Conservation (phyloP, 2,888 invertebrate species). For the Diarsia rubi region DNA sequence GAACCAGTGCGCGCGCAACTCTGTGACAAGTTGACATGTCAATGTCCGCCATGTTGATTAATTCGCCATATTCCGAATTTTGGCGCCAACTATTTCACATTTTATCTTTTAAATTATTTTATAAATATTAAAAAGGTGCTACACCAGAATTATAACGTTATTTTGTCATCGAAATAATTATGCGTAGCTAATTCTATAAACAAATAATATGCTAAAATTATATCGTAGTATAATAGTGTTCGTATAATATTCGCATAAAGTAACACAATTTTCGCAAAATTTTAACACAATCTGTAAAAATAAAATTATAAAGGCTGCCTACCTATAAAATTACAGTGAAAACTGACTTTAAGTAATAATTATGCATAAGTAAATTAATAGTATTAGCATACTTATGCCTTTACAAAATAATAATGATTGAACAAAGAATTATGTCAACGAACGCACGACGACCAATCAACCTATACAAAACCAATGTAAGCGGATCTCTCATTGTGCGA, state of each 20-base stretch:
- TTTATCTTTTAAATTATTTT: constrained; percentile 31
- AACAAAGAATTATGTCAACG: constrained; percentile 32
- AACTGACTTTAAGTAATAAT: background rate
- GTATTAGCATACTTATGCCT: constrained; percentile 23
- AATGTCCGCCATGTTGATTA: constrained; percentile 72
- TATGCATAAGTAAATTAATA: constrained; percentile 33
- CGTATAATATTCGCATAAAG: constrained; percentile 53
- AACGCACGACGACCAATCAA: background rate
- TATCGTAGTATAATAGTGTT: constrained; percentile 19
- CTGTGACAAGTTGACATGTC: constrained; percentile 75
- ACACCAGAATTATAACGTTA: constrained; percentile 15
- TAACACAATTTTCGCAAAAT: constrained; percentile 28
- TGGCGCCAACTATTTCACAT: constrained; percentile 60
- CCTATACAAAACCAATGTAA: too few relatives aligned
- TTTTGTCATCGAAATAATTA: constrained; percentile 11
- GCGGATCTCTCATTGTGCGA: too few relatives aligned
- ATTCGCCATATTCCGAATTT: constrained; percentile 71
- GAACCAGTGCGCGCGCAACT: constrained; percentile 63
- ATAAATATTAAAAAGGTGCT: constrained; percentile 23
- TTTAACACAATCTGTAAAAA: constrained; percentile 28
- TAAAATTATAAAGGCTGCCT: constrained; percentile 15
- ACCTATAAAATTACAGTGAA: constrained; percentile 27
- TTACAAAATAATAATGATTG: constrained; percentile 31
- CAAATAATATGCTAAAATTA: constrained; percentile 42
- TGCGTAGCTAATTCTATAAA: constrained; percentile 29